Conservation (phyloP, 1,140 invertebrate genomes). For the Antheraea mylitta region DNA sequence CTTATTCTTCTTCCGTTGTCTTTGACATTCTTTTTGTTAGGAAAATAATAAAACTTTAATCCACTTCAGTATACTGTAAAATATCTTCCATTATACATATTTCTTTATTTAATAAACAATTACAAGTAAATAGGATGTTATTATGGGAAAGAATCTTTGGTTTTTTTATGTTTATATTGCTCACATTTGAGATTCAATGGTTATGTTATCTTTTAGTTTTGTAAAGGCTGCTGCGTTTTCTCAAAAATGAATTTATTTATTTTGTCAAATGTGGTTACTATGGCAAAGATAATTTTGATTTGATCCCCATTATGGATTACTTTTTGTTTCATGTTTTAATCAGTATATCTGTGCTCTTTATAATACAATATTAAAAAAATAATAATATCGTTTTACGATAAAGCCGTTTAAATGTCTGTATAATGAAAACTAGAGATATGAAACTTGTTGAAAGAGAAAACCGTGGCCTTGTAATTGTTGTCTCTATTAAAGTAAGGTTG, state of each 20-base stretch:
- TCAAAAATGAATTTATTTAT: not conserved
- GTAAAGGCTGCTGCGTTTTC: not conserved
- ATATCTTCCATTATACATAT: not conserved
- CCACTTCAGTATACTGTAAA: too few species aligned
- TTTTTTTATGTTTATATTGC: conserved; percentile 20
- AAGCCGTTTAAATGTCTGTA: too few species aligned
- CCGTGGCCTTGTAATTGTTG: not conserved
- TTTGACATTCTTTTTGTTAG: too few species aligned
- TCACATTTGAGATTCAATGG: conserved; percentile 22
- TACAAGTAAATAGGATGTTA: not conserved
- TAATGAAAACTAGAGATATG: too few species aligned
- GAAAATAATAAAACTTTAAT: too few species aligned
- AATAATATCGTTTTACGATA: too few species aligned
- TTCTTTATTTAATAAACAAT: not conserved
- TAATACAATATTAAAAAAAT: too few species aligned
- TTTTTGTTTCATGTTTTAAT: too few species aligned
- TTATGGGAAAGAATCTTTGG: conserved; percentile 37
- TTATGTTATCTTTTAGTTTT: conserved; percentile 30
- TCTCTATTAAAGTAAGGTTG: conserved; percentile 19
- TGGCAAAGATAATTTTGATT: too few species aligned
- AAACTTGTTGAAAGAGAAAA: not conserved
- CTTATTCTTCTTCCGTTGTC: too few species aligned
- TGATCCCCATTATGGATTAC: too few species aligned
- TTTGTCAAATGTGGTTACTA: not conserved
- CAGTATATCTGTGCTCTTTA: too few species aligned